phyloP scores from a whole-genome alignment of 2,797 vertebrate species.

The Galaxias olidus region DNA sequence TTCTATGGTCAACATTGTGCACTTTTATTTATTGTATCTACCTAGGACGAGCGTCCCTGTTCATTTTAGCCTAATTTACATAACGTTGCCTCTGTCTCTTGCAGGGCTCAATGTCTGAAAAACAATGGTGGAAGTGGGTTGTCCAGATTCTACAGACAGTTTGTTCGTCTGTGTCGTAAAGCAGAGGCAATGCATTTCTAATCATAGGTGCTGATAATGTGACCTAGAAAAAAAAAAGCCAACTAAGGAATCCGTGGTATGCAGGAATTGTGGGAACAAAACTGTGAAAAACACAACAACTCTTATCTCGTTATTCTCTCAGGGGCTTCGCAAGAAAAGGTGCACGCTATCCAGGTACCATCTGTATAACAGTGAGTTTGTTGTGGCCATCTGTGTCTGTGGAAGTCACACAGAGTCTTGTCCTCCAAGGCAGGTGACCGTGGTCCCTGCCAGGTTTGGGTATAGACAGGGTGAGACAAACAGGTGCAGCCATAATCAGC shows the following conservation, averaged over 20 bases:
- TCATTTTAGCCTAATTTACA: neutral
- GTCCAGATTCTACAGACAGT: neutral
- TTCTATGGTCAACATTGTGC: neutral
- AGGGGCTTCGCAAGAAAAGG: neutral
- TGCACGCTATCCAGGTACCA: constrained; percentile 50
- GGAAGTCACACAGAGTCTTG: constrained; percentile 51
- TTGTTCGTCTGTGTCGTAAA: neutral
- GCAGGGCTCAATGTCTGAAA: constrained; percentile 3
- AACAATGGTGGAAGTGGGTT: constrained; percentile 1
- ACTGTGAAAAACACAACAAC: no score
- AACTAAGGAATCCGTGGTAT: constrained; percentile 60
- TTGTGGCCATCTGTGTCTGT: constrained; percentile 51
- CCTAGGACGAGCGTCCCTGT: neutral
- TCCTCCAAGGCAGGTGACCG: constrained; percentile 38
- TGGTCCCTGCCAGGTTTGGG: constrained; percentile 26
- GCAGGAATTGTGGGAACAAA: constrained; percentile 41
- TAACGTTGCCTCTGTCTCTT: constrained; percentile 2
- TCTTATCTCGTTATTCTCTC: constrained; percentile 26
- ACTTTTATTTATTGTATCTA: neutral
- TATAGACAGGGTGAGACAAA: constrained; percentile 31
- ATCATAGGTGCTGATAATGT: constrained; percentile 54
- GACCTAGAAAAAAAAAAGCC: constrained; percentile 59
- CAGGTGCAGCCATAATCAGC: constrained; percentile 24
- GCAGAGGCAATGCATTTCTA: constrained; percentile 40
- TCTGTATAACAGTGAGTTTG: constrained; percentile 46